Conservation (phyloP, 1,140 invertebrate genomes). For the Eurytemora carolleeae region DNA sequence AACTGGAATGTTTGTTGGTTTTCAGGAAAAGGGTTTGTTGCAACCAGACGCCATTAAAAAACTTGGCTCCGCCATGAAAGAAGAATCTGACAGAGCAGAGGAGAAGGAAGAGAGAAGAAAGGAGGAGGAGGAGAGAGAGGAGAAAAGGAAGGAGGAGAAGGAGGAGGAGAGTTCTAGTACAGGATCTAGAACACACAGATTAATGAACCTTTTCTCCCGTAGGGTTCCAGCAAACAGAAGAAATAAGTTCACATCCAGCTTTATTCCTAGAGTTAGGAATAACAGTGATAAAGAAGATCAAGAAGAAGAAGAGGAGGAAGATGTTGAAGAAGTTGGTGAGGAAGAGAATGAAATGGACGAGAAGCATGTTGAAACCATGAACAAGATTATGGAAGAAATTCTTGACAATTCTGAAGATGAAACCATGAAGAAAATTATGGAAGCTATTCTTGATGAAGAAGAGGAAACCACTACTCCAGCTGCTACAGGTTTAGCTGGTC, state of each 20-base stretch:
- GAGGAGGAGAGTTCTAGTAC: neutral
- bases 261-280: slow-evolving; percentile 7
- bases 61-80: neutral
- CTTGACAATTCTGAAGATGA: neutral
- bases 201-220: neutral
- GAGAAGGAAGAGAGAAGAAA: neutral
- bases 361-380: neutral
- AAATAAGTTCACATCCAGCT: slow-evolving; percentile 13
- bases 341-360: slow-evolving; percentile 1
- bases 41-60: neutral
- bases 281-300: neutral
- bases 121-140: neutral
- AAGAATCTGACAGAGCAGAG: neutral
- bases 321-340: neutral
- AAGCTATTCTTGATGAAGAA: neutral
- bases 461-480: neutral
- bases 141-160: neutral
- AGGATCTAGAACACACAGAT: no score
- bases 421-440: neutral
- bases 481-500: neutral
- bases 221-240: slow-evolving; percentile 3
- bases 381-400: neutral
- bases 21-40: no score
- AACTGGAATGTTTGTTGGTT: no score
- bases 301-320: neutral